Percentiles rank a stretch among this genome's conserved stretches.
Evolutionary conservation across 2,797 vertebrate species (phyloP).

Genomic region (Remorina albescens): DNA sequence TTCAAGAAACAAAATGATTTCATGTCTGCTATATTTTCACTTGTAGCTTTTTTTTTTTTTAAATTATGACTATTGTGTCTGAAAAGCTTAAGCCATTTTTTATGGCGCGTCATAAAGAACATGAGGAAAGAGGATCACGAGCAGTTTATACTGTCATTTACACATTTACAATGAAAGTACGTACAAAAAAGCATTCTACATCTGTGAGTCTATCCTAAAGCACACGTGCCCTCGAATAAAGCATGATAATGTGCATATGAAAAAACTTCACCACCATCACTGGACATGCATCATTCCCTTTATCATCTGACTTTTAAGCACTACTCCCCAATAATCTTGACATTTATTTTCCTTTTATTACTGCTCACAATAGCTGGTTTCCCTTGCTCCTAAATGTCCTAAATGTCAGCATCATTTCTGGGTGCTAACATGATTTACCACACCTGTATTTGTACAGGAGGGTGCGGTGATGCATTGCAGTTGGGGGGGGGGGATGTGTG

Average conservation of each 20-base stretch:
- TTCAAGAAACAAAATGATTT: slow-evolving; percentile 73
- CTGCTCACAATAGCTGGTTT: slow-evolving; percentile 37
- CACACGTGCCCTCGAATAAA: slow-evolving; percentile 63
- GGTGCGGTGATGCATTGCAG: slow-evolving; percentile 19
- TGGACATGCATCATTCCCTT: slow-evolving; percentile 77
- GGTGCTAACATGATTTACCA: slow-evolving; percentile 12
- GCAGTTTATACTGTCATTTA: slow-evolving; percentile 79
- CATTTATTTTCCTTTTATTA: slow-evolving; percentile 57
- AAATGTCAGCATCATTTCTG: slow-evolving; percentile 34
- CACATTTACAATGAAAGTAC: slow-evolving; percentile 79
- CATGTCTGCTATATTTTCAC: slow-evolving; percentile 12
- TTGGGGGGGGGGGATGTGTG: slow-evolving; percentile 19
- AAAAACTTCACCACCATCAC: slow-evolving; percentile 66
- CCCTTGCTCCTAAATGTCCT: slow-evolving; percentile 29
- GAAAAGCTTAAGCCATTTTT: slow-evolving; percentile 40
- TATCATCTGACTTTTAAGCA: slow-evolving; percentile 60
- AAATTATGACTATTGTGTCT: slow-evolving; percentile 20
- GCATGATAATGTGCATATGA: slow-evolving; percentile 73
- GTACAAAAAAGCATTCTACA: slow-evolving; percentile 74
- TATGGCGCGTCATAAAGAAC: slow-evolving; percentile 38
- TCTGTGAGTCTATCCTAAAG: slow-evolving; percentile 48
- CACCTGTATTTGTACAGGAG: slow-evolving; percentile 45
- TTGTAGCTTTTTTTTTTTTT: slow-evolving; percentile 9
- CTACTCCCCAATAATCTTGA: slow-evolving; percentile 26
- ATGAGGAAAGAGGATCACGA: slow-evolving; percentile 68